Percentiles rank a stretch among this genome's conserved stretches.
These are phyloP conservation scores for Leucophenga varia DNA, from an alignment of 1,140 invertebrate species.

Conservation along the genomic window DNA sequence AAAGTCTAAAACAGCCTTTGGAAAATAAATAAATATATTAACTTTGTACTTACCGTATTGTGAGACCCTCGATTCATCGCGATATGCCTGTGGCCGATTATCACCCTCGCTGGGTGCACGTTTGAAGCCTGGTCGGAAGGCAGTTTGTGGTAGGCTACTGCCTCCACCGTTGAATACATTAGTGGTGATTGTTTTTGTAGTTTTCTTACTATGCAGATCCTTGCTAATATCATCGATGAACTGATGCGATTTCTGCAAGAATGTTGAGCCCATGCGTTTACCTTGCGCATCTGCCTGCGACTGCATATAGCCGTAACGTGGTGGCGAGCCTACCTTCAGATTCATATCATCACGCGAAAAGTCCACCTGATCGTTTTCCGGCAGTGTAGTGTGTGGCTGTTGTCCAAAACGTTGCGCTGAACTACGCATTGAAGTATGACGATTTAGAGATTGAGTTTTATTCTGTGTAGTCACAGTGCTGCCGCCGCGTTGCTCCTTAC, in stretches of 20 bases:
- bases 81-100: constrained; percentile 64
- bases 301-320: constrained; percentile 63
- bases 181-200: background rate
- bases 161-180: constrained; percentile 13
- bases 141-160: constrained; percentile 33
- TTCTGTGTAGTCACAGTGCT: constrained; percentile 33
- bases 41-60: constrained; percentile 66
- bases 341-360: constrained; percentile 45
- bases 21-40: background rate
- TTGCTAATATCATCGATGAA: constrained; percentile 68
- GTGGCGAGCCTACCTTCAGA: constrained; percentile 62
- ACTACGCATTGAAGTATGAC: constrained; percentile 37
- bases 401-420: too few relatives aligned
- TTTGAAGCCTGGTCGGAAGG: constrained; percentile 61
- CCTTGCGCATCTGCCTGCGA: constrained; percentile 56
- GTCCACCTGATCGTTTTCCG: constrained; percentile 10
- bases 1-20: too few relatives aligned
- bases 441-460: constrained; percentile 39
- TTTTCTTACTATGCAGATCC: constrained; percentile 58
- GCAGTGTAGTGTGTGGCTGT: constrained; percentile 11
- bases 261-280: constrained; percentile 67
- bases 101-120: constrained; percentile 53
- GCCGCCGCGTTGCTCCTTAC: constrained; percentile 39
- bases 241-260: constrained; percentile 70
- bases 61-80: constrained; percentile 68